Evolutionary conservation across 2,113 vertebrate genomes (phyloP).

Genomic region (Misgurnus anguillicaudatus): DNA sequence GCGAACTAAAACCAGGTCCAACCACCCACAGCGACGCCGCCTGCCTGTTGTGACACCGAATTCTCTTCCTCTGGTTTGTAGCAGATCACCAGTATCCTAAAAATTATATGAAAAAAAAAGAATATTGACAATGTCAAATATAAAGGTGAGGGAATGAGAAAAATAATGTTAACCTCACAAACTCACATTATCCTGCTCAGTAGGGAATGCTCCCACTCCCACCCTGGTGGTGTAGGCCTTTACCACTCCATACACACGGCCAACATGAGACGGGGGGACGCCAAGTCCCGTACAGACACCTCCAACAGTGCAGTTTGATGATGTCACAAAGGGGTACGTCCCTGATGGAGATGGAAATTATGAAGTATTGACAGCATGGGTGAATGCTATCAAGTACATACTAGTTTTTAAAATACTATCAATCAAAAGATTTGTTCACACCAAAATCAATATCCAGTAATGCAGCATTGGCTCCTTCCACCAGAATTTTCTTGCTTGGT

Average conservation of each 20-base stretch:
- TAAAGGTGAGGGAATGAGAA: neutral
- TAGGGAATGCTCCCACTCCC: slow-evolving; percentile 81
- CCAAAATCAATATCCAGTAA: slow-evolving; percentile 83
- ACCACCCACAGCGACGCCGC: slow-evolving; percentile 86
- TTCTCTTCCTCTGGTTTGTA: slow-evolving; percentile 77
- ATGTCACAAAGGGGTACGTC: slow-evolving; percentile 83
- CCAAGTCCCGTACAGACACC: slow-evolving; percentile 83
- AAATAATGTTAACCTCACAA: neutral
- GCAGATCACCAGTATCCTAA: slow-evolving; percentile 74
- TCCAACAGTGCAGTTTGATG: slow-evolving; percentile 81
- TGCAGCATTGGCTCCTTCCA: slow-evolving; percentile 82
- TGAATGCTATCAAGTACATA: neutral
- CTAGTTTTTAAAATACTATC: too few species aligned
- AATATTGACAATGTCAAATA: neutral
- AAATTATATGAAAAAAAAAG: neutral
- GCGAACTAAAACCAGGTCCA: slow-evolving; percentile 80
- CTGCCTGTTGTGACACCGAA: slow-evolving; percentile 83
- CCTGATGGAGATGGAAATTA: slow-evolving; percentile 57
- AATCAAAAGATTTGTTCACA: slow-evolving; percentile 52
- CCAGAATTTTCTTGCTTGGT: slow-evolving; percentile 81
- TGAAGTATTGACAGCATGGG: neutral
- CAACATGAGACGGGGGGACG: slow-evolving; percentile 74
- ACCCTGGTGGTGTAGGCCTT: slow-evolving; percentile 82
- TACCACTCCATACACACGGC: slow-evolving; percentile 80
- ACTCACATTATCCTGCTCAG: slow-evolving; percentile 80